Evolutionary conservation across 2,888 invertebrate species (phyloP).

Genomic region (Entomobrya proxima): DNA sequence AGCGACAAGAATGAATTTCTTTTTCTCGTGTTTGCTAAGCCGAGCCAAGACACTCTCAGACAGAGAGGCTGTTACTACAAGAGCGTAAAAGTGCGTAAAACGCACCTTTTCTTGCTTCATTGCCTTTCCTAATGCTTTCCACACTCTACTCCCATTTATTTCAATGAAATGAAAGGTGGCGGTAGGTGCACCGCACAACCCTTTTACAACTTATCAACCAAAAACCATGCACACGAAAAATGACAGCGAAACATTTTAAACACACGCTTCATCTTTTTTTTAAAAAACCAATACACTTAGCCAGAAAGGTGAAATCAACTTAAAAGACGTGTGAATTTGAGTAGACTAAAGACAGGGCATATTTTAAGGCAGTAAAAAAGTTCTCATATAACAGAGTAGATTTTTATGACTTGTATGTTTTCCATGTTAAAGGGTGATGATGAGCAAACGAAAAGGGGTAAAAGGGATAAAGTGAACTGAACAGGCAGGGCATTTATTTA

Average conservation of each 20-base stretch:
- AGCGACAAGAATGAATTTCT: constrained; percentile 23
- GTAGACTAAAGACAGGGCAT: neutral
- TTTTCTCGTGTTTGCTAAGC: constrained; percentile 20
- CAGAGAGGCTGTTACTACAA: too few relatives aligned
- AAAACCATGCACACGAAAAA: neutral
- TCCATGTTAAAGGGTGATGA: constrained; percentile 3
- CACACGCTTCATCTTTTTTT: neutral
- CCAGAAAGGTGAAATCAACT: constrained; percentile 13
- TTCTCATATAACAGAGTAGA: too few relatives aligned
- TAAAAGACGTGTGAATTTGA: neutral
- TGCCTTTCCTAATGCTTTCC: constrained; percentile 7
- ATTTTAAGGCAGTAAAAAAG: too few relatives aligned
- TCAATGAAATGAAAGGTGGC: constrained; percentile 11
- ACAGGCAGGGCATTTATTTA: neutral
- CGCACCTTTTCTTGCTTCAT: constrained; percentile 13
- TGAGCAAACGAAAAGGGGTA: constrained; percentile 23
- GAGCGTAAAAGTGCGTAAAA: neutral
- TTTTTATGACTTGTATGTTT: constrained; percentile 13
- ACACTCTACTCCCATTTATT: neutral
- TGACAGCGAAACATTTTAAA: constrained; percentile 5
- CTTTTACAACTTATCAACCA: constrained; percentile 10
- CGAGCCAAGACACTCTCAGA: too few relatives aligned
- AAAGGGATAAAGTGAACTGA: neutral
- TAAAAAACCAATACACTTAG: neutral
- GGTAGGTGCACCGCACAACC: neutral